Evolutionary conservation across 2,797 vertebrate genomes (phyloP), one percentile per base, ranked within the genome.

Genomic region (Mareca strepera): DNA sequence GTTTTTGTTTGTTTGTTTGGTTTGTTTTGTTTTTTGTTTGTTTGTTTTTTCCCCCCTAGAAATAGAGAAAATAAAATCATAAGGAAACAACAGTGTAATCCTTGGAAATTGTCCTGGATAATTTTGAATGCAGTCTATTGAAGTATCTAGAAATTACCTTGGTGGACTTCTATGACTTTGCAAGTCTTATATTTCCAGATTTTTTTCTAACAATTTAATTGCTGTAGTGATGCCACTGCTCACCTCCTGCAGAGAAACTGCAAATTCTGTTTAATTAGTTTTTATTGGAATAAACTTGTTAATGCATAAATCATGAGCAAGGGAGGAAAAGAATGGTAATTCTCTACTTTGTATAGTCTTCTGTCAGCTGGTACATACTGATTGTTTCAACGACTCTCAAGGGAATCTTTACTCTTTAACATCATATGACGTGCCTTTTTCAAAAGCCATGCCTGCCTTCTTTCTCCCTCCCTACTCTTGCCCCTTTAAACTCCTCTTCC

Each of bases 241-340:
- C 18, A 60, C 46, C 23, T 88, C 31, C 78, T 92, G 56, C 83
- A 64, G 81, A 82, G 50, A 91, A 91, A 86, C 56, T 86, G 52
- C 50, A 82, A 72, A 79, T 74, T 79, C 55, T 67, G 6, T 64
- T 86, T 82, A 79, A 84, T 86, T 79, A 94, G 17, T 6, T 88
- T 94, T 92, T 95, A 28, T 28, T 72, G 11, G 13, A 78, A 84
- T 74, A 69, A 86, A 93, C 58, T 82, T 83, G 39, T 69, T 86
- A 74, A 74, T 79, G 63, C 74, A 64, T 92, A 86, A 88, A 70
- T 83, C 31, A 86, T 70, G 35, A 93, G 56, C 39, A 72, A 88
- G n/a, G 20, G 15, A 82, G 26, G 35, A 92, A 39, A 78, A 86
- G 33, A 92, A 83, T n/a, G 80, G 55, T 70, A 69, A 39, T 93